Evolutionary conservation across 1,140 invertebrate species (phyloP), one percentile per base, ranked within the genome.

Genomic region (Drosophila quadrilineata): DNA sequence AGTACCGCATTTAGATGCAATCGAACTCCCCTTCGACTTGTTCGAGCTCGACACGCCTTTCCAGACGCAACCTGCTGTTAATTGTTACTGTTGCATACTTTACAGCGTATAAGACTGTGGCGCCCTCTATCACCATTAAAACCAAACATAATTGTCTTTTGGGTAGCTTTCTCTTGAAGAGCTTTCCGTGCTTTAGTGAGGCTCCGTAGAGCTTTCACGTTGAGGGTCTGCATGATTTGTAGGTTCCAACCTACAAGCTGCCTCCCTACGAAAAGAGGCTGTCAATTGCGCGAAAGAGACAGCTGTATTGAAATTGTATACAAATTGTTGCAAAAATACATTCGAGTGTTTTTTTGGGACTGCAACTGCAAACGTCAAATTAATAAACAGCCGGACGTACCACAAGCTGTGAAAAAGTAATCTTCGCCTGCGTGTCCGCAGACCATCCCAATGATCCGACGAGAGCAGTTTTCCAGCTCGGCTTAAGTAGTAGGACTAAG

Each of bases 361-460:
- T 50, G 60, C 41, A 84, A 75, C 72, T 69, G 58, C 49, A 66
- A 80, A 84, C 77, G 77, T 84, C 79, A 84, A 84, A 84, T 84
- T 84, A 84, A 84, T 84, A 84, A 84, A 73, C 60, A 59, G 77
- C 79, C 77, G 77, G 77, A 84, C 77, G 77, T 85, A 84, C 77
- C 77, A 71, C 77, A 84, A 84, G 77, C 77, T 84, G 77, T 85
- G 77, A 84, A 84, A 84, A 84, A 84, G 79, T 70, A 84, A 84
- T 84, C 77, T 82, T 77, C 65, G 72, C 40, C 68, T 62, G 77
- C 76, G 79, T 68, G 71, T 74, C 64, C 31, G 29, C 33, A 0
- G 1, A 1, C 9, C 6, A 50, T 16, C 14, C 10, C 31, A 10
- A n/a, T 19, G 21, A 12, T 6, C 17, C 6, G 14, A 6, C 0